Conservation (phyloP, 2,888 invertebrate genomes). For the Petrolisthes cinctipes region DNA sequence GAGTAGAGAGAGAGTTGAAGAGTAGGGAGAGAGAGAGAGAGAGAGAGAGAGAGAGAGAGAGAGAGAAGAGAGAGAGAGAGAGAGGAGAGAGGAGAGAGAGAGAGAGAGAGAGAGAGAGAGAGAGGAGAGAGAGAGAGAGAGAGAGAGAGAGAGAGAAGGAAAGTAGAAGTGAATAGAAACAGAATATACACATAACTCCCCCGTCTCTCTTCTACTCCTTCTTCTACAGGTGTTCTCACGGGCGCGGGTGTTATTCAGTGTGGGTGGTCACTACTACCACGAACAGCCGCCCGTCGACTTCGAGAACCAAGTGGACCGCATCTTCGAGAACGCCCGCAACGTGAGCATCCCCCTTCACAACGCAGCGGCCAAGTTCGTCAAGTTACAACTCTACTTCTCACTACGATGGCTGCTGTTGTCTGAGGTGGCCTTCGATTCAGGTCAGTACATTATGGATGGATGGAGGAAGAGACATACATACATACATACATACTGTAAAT, state of each 20-base stretch:
- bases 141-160: neutral
- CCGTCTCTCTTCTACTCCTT: too few relatives aligned
- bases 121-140: too few relatives aligned
- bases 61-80: too few relatives aligned
- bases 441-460: slow-evolving; percentile 48
- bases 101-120: neutral
- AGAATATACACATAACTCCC: neutral
- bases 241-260: slow-evolving; percentile 83
- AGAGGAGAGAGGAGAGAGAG: too few relatives aligned
- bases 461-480: neutral
- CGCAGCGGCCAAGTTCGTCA: slow-evolving; percentile 84
- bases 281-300: slow-evolving; percentile 82
- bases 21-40: neutral
- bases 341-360: slow-evolving; percentile 85
- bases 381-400: slow-evolving; percentile 82
- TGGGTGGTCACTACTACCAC: slow-evolving; percentile 83
- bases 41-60: neutral
- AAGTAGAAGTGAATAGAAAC: neutral
- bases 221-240: slow-evolving; percentile 82
- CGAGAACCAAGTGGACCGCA: slow-evolving; percentile 79
- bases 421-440: slow-evolving; percentile 87
- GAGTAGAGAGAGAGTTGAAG: too few relatives aligned
- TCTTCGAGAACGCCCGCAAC: slow-evolving; percentile 85
- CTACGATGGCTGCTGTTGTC: slow-evolving; percentile 90
- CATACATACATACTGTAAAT: too few relatives aligned